Evolutionary conservation across 1,140 invertebrate genomes (phyloP).

Genomic region (Drosophila pruinosa): DNA sequence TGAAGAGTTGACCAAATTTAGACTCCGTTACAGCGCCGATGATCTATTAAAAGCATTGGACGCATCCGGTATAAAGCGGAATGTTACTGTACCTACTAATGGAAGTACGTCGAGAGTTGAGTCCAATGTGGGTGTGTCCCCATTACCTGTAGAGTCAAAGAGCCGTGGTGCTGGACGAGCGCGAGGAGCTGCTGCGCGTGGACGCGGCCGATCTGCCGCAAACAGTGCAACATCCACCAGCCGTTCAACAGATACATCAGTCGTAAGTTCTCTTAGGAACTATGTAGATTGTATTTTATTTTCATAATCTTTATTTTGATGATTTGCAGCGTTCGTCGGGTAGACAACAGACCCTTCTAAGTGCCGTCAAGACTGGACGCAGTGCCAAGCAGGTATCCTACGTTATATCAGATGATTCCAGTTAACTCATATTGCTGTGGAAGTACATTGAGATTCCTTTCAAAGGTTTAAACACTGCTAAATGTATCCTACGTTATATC

Average conservation of each 20-base stretch:
- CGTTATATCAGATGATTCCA: constrained; percentile 56
- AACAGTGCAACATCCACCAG: background rate
- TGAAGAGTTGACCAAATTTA: constrained; percentile 50
- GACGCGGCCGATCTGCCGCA: constrained; percentile 25
- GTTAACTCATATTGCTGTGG: constrained; percentile 21
- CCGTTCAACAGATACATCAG: background rate
- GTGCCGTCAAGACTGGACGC: constrained; percentile 9
- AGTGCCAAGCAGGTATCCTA: constrained; percentile 8
- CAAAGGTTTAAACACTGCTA: too few relatives aligned
- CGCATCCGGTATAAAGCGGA: background rate
- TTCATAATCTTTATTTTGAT: background rate
- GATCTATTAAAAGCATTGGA: constrained; percentile 65
- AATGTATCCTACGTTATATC: constrained; percentile 29
- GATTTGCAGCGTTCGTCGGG: constrained; percentile 28
- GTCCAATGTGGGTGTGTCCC: background rate
- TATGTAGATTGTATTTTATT: background rate
- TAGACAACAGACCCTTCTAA: constrained; percentile 29
- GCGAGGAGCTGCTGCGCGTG: constrained; percentile 3
- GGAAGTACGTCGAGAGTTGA: constrained; percentile 1
- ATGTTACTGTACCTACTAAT: background rate
- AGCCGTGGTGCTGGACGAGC: constrained; percentile 21
- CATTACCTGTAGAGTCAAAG: background rate
- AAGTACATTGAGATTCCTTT: background rate
- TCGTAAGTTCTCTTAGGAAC: constrained; percentile 11
- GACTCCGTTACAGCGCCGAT: constrained; percentile 44